phyloP scores from a whole-genome alignment of 2,797 vertebrate genomes.

The Clarias pachynema region DNA sequence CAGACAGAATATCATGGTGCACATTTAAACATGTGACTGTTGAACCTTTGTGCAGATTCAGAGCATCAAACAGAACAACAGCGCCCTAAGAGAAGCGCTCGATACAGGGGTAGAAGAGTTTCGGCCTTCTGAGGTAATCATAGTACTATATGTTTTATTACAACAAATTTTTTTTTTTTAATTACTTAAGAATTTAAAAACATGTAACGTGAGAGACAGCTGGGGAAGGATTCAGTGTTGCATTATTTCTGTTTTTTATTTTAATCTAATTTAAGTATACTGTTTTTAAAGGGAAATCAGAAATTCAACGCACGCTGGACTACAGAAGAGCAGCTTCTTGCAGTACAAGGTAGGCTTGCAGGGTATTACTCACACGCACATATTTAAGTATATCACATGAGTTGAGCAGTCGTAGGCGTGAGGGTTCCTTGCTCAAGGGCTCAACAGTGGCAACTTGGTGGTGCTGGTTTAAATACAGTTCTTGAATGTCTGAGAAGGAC shows the following conservation, averaged over 20 bases:
- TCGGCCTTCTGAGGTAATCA: slow-evolving; percentile 89
- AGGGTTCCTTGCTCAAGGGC: too few species aligned
- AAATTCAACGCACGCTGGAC: slow-evolving; percentile 99
- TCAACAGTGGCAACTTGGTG: too few species aligned
- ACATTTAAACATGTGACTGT: not conserved
- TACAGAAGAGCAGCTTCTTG: slow-evolving; percentile 97
- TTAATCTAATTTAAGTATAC: slow-evolving; percentile 38
- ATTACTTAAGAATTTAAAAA: not conserved
- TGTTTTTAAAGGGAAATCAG: slow-evolving; percentile 85
- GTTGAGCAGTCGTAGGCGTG: too few species aligned
- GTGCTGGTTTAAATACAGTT: too few species aligned
- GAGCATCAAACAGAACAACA: slow-evolving; percentile 96
- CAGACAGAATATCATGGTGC: not conserved
- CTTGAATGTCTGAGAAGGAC: not conserved
- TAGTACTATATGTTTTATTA: too few species aligned
- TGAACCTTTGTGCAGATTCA: slow-evolving; percentile 80
- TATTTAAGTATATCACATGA: too few species aligned
- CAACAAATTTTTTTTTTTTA: not conserved
- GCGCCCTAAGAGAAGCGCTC: slow-evolving; percentile 92
- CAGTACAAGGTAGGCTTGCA: slow-evolving; percentile 89
- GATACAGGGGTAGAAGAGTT: slow-evolving; percentile 91
- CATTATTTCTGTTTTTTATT: not conserved
- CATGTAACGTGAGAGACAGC: not conserved
- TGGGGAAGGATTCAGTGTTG: not conserved
- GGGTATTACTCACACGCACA: not conserved